Evolutionary conservation across 1,140 invertebrate genomes (phyloP).

Genomic region (Mesaphorura yosii): DNA sequence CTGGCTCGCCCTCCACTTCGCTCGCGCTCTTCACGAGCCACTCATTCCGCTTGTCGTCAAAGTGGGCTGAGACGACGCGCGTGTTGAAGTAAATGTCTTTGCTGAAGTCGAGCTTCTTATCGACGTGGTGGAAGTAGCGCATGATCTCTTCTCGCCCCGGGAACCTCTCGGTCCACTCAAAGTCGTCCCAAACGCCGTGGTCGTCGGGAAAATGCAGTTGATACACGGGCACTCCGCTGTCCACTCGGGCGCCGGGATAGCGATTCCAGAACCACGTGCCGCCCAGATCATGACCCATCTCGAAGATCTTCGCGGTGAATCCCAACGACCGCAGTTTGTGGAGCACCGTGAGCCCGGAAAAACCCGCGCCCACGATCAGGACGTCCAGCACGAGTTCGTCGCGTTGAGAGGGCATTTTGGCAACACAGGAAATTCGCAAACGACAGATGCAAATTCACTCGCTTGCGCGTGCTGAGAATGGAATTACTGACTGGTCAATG

Average conservation of each 20-base stretch:
- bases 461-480: too few species aligned
- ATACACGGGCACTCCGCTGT: constrained; percentile 8
- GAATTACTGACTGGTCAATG: too few species aligned
- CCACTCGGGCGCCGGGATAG: constrained; percentile 14
- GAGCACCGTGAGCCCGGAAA: not conserved
- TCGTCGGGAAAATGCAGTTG: not conserved
- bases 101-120: not conserved
- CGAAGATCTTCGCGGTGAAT: constrained; percentile 10
- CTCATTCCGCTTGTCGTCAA: not conserved
- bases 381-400: not conserved
- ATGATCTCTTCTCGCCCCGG: not conserved
- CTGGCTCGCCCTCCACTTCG: not conserved
- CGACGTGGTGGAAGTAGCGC: constrained; percentile 1
- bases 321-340: not conserved
- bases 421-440: too few species aligned
- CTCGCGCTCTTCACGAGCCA: not conserved
- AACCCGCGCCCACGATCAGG: constrained; percentile 8
- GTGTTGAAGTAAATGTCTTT: constrained; percentile 9
- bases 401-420: too few species aligned
- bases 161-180: not conserved
- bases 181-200: constrained; percentile 4
- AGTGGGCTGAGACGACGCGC: not conserved
- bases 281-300: constrained; percentile 5
- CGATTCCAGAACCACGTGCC: constrained; percentile 16
- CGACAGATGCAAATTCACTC: too few species aligned